Base-by-base conservation (phyloP, 2,797 vertebrate genomes). In the Agapornis canus region DNA sequence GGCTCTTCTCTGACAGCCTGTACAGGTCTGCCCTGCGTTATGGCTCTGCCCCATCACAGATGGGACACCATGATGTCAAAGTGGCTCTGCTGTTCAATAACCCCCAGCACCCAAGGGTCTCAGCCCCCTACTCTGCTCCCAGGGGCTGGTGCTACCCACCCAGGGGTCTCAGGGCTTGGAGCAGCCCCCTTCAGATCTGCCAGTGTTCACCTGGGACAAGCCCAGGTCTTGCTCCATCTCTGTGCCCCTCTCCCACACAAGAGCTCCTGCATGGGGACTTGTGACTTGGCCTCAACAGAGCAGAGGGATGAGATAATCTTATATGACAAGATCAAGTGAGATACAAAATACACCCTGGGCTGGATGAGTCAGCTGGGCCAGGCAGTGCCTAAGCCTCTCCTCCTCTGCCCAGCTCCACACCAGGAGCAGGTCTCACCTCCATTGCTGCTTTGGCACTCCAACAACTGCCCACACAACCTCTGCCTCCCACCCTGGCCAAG, bases 241-340 rank as follows among this genome's bases (percentile, higher is more conserved):
- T 0, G 0, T 49, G 26, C 10, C 15, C n/a, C 61, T 76, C 40
- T 85, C n/a, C 32, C 72, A 22, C 5, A 0, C 16, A 32, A 10
- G 42, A 56, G 43, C 54, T 86, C 6, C 42, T 17, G 45, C 27
- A 27, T 6, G 0, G 35, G 35, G n/a, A 18, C 7, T 45, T 80
- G 40, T 0, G 4, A 37, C n/a, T 31, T 1, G 2, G 5, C 15
- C 48, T 89, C 42, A 31, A 2, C 0, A 0, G 27, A 47, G 32
- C 43, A 56, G n/a, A 35, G 39, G 27, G 37, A 57, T 35, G 43
- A 1, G 0, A 26, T 7, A 11, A 63, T 61, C 66, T 45, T 45
- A 22, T 32, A 35, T 56, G 73, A 52, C 3, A 2, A 32, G 59
- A 75, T 22, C 59, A 73, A 25, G 13, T 6, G 25, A 7, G 6